Base-by-base conservation (phyloP, 2,797 vertebrate species). In the Pelochelys cantorii region DNA sequence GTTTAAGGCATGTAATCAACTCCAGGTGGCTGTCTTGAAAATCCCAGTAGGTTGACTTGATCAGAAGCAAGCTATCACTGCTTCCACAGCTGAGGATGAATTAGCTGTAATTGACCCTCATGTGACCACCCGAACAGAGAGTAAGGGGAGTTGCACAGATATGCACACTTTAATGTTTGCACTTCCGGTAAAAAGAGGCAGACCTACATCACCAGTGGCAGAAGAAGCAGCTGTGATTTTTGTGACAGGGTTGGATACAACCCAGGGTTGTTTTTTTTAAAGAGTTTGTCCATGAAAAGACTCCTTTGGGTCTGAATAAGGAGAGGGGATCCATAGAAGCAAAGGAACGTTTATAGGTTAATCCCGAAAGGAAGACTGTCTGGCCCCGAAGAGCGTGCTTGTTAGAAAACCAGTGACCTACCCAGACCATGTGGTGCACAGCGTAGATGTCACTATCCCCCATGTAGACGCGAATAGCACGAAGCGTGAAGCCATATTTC, bases 401-500 rank as follows among this genome's bases (percentile, higher is more conserved):
- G 87, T 20, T 42, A 93, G 93, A 79, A 77, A 86, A 96, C 87
- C 87, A 94, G 81, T 90, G 95, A 98, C 99, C 97, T 98, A 99
- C 99, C 99, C 99, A 99, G 96, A 99, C 99, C 99, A 99, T 99
- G 97, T 99, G 99, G 92, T 99, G 99, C 31, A 99, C 99, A 1
- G 99, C 99, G 98, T 99, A 99, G 98, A 99, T 97, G 88, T 99
- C 99, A 1, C 98, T 98, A 97, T 99, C 99, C 11, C 99, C 99
- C 99, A 99, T 99, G 97, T 99, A 99, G 88, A 99, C 99, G 0
- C 99, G 98, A 97, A 99, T 99, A 95, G 99, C 99, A 10, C 99
- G 97, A 87, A 99, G 98, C 34, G 99, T 99, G 98, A 99, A 99
- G 95, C 99, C 99, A 3, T 99, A 99, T 97, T 99, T 99, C 98